Evolutionary conservation across 1,140 invertebrate species (phyloP).

Genomic region (Drosophila nannoptera): DNA sequence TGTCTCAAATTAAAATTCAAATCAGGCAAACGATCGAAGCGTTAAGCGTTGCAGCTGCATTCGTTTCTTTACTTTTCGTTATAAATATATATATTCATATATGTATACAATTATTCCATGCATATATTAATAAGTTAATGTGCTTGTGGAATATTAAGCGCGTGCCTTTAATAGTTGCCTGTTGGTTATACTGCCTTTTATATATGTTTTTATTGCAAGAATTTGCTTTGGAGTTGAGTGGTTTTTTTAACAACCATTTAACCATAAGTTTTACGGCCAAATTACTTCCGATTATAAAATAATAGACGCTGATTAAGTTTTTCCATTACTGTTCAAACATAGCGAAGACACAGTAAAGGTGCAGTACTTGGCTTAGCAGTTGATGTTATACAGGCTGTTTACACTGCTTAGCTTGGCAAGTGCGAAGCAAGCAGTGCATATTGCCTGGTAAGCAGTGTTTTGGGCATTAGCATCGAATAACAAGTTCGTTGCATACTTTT

Average conservation of each 20-base stretch:
- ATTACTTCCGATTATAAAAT: neutral
- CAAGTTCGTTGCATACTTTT: slow-evolving; percentile 9
- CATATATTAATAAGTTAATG: slow-evolving; percentile 13
- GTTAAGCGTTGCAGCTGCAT: slow-evolving; percentile 44
- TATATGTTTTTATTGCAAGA: neutral
- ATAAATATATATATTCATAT: neutral
- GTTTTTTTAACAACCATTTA: neutral
- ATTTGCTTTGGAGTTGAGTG: neutral
- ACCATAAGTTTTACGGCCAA: slow-evolving; percentile 1
- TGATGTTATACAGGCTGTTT: neutral
- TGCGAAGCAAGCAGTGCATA: neutral
- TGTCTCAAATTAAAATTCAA: slow-evolving; percentile 56
- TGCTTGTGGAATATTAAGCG: slow-evolving; percentile 13
- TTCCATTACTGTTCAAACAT: neutral
- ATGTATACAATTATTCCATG: neutral
- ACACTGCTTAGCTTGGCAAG: neutral
- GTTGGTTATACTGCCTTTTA: neutral
- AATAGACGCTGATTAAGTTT: neutral
- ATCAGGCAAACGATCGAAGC: slow-evolving; percentile 47
- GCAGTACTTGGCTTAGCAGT: neutral
- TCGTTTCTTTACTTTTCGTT: slow-evolving; percentile 25
- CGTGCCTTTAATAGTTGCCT: neutral
- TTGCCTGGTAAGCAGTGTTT: neutral
- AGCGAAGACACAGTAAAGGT: neutral
- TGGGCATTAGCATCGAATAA: neutral